Base-by-base conservation (phyloP, 2,797 vertebrate species). In the Cheirogaleus major region DNA sequence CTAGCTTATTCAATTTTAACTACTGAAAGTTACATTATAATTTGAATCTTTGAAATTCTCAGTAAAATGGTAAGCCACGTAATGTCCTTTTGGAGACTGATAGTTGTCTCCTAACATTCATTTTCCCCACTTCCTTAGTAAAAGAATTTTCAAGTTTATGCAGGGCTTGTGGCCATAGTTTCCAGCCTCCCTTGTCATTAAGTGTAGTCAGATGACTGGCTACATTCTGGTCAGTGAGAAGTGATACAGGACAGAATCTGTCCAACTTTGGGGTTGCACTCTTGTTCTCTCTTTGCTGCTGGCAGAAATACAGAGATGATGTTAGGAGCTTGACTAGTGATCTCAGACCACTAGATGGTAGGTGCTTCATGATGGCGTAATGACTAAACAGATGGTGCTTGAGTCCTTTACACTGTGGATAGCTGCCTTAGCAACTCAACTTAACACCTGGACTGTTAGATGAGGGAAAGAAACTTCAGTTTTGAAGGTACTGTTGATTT, bases 11-110 rank as follows among this genome's bases (percentile, higher is more conserved):
- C 15, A 75, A 30, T 88, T 75, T 27, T 87, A 85, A 63, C 22
- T 65, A 65, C n/a, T 81, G n/a, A 91, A 88, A 65, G 57, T 27
- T 80, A 10, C 25, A 72, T 61, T 45, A 63, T 23, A 91, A 65
- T 41, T 27, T 48, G 45, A 89, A 43, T 0, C 45, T 38, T 38
- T 41, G 35, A 89, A 32, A 18, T 86, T 35, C 35, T 78, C 32
- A 73, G 70, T 50, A 89, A 55, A 86, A 86, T 13, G 32, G 12
- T 35, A 55, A 95, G 23, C 55, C 55, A 63, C 14, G 10, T 8
- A 45, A 78, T 41, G 17, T 30, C 67, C 67, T 59, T 52, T 30
- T 82, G 17, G 27, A 82, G 41, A 52, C 5, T 11, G 4, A 43
- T 1, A 32, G 63, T 17, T 79, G 30, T 43, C 63, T 91, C 52